Evolutionary conservation across 2,113 vertebrate species (phyloP), one percentile per base, ranked within the genome.

Genomic region (Chrysochloris asiatica): DNA sequence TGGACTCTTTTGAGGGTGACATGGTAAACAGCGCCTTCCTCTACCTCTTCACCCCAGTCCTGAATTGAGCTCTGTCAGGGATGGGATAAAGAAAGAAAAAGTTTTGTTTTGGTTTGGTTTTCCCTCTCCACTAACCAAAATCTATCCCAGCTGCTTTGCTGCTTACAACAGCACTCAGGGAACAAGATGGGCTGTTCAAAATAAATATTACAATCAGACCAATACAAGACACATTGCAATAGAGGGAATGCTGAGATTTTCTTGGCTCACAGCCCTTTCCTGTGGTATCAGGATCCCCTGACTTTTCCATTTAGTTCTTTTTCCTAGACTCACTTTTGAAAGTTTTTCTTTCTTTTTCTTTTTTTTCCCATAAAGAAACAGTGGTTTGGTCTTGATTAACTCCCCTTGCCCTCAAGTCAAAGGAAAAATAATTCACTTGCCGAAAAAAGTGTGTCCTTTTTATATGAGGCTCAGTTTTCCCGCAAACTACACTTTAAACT

Each of bases 21-120:
- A 84, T 99, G 98, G 98, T 99, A 99, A 96, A 99, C 97, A 91
- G 99, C 99, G 93, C 99, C 99, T 94, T 99, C 99, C 98, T 99
- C 99, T 28, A 99, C 98, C 97, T 99, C 99, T 98, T 99, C 99
- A 95, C 99, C 99, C 98, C 98, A 98, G 92, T 99, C 98, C 98
- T 99, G 99, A 98, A 99, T 98, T 4, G 99, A 99, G 98, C 97
- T 99, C 99, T 99, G 98, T 77, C 96, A 89, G 50, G 94, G 95
- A 88, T n/a, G 54, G 69, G 79, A 76, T 84, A 95, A 93, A 71
- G 56, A 93, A 92, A 96, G 59, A 94, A 92, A 81, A 95, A 92
- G 48, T 26, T 41, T 83, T 65, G 63, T 65, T 16, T 65, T 65
- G 14, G 10, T 61, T 3, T 54, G 52, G 38, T 63, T 56, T 61